These are phyloP conservation scores for Diorhabda sublineata DNA, from an alignment of 1,140 invertebrate genomes.

Conservation along the genomic window DNA sequence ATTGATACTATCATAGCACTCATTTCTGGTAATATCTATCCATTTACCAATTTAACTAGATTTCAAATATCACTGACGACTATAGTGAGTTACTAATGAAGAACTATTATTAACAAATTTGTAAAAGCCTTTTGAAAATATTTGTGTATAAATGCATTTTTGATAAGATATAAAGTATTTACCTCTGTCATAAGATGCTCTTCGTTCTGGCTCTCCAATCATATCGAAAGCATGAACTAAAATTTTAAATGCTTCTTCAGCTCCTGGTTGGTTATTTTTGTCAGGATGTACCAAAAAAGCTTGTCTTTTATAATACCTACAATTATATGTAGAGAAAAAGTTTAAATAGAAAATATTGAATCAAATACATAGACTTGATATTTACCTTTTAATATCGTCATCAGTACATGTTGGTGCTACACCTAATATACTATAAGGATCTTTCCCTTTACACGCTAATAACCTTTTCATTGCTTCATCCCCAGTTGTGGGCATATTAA, in stretches of 20 bases:
- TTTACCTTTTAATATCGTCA: slow-evolving; percentile 78
- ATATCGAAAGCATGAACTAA: slow-evolving; percentile 90
- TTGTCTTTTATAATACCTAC: slow-evolving; percentile 82
- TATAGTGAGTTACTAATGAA: no score
- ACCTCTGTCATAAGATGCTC: slow-evolving; percentile 46
- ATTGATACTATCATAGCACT: no score
- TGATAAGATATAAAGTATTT: neutral
- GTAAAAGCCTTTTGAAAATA: no score
- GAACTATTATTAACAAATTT: no score
- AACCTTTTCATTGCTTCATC: slow-evolving; percentile 92
- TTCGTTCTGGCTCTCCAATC: slow-evolving; percentile 77
- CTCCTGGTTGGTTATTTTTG: slow-evolving; percentile 90
- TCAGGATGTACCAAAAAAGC: slow-evolving; percentile 92
- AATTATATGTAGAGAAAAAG: neutral
- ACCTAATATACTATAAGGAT: slow-evolving; percentile 73
- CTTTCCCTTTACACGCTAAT: slow-evolving; percentile 88
- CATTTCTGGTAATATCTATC: no score
- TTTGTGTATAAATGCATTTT: no score
- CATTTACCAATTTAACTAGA: no score
- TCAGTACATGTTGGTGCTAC: slow-evolving; percentile 81
- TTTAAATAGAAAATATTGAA: neutral
- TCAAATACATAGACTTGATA: neutral
- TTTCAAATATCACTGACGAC: no score
- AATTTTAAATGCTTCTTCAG: slow-evolving; percentile 95
- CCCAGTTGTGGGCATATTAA: slow-evolving; percentile 79